Evolutionary conservation across 2,797 vertebrate species (phyloP), one percentile per base, ranked within the genome.

Genomic region (Thunnus albacares): DNA sequence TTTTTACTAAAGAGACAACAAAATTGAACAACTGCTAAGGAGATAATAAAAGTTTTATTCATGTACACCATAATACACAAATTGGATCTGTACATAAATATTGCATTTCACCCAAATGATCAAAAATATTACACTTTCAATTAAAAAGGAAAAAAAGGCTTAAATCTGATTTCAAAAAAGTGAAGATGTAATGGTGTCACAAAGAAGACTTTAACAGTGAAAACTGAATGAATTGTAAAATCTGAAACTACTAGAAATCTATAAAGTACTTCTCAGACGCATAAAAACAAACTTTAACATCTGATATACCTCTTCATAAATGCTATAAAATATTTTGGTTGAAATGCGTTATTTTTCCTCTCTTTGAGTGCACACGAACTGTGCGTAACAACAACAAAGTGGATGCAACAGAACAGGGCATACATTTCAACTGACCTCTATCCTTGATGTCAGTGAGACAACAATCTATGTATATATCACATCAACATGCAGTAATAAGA

Each of bases 61-160:
- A 89, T 94, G 86, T 93, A 95, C 92, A 95, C 60, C 79, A 89
- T 79, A 78, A 93, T 92, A 95, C 92, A 94, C 85, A 92, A 94
- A 95, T 91, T 92, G 65, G 89, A 94, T 94, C 89, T 95, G 92
- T 94, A 94, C 94, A 96, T 93, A 94, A 93, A 92, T 93, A 90
- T 91, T 89, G 88, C 92, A 94, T 89, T 91, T 92, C 87, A 94
- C 90, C 87, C 91, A 89, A 91, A 91, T 43, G 79, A 87, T 81
- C 43, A 86, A 90, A 91, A 93, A 90, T 83, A 87, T 80, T 82
- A 90, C 58, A 82, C 57, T 30, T 84, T 87, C 18, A 79, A 47
- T 80, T 87, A 15, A 75, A 69, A 90, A 80, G 45, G 17, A 77
- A 91, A 85, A 90, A 69, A 67, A 49, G 57, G 62, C 13, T 73